Base-by-base conservation (phyloP, 2,888 invertebrate genomes). In the Cordylochernes scorpioides region DNA sequence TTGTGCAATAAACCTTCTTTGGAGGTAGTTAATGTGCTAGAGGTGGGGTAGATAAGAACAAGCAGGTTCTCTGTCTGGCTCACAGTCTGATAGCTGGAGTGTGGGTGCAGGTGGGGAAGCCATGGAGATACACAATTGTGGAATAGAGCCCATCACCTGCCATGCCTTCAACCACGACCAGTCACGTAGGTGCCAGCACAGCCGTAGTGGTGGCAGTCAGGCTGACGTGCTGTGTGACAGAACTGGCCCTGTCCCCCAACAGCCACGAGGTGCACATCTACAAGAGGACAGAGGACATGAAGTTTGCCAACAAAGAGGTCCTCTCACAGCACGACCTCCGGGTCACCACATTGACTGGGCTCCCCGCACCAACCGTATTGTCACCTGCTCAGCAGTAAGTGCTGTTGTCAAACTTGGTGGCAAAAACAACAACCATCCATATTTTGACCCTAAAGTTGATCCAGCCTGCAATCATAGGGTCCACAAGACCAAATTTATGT, bases 291-390 rank as follows among this genome's bases (percentile, higher is more conserved):
- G 64, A 64, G 9, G 71, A 68, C 3, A 63, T 60, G 39, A 73
- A 74, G 29, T 94, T 88, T 86, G 71, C 71, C 46, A 62, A 71
- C 30, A 60, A 69, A 24, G 74, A 82, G 46, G 67, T 74, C 34
- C 57, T 88, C n/a, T 71, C 72, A 39, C 84, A 88, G 46, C 97
- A 99, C 57, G 88, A 91, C 51, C 64, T 94, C 44, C 25, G 35
- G 13, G 35, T 99, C 0, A 94, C 88, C 62, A 86, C 30, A 84
- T 99, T 36, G 97, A 97, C 57, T 99, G 97, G 97, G 94, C 86
- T 2, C 73, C 84, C 1, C 80, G 78, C 44, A 86, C 86, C 17
- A 94, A 99, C 54, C 68, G 86, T 17, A 86, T 97, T 43, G 94
- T 97, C 1, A 91, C 91, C 12, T 94, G 91, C 56, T 84, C 88